Evolutionary conservation across 1,140 invertebrate genomes (phyloP), one percentile per base, ranked within the genome.

Genomic region (Monochamus saltuarius): DNA sequence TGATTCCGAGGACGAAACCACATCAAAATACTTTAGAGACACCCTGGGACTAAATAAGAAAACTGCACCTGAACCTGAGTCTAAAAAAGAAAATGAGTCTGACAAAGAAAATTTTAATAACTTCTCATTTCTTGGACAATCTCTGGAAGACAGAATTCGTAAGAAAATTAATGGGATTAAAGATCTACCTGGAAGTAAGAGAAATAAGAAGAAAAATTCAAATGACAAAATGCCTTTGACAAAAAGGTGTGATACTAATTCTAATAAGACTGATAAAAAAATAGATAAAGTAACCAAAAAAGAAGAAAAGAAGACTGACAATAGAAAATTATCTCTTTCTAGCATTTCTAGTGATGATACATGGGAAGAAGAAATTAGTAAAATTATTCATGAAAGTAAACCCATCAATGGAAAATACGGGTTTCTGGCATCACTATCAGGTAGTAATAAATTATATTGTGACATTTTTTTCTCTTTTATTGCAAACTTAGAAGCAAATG

Each of bases 361-460:
- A 16, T 66, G 59, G 53, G 38, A 67, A 16, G 45, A 60, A 13
- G 56, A 64, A 56, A 17, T 67, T 19, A 63, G 49, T 58, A 54
- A 51, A 59, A 42, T 53, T 56, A 51, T 60, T 17, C 14, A 56
- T 8, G 55, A 34, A 14, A 40, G 43, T 40, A 16, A 38, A 35
- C 11, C 34, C 14, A 7, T 6, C 9, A 14, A 65, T 45, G 50
- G 40, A 51, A 14, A 53, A 45, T 68, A 65, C 34, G 66, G 56
- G 47, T 73, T 73, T 59, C 58, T 73, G 19, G 70, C 66, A 37
- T 73, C 72, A n/a, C 61, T 73, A 43, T 73, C 70, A 52, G 62
- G 72, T 73, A 66, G 50, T 29, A 29, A 29, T 29, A 2, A 29
- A 3, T 16, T 16, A 47, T 19, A 19, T 13, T 47, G 19, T n/a